Evolutionary conservation across 2,797 vertebrate species (phyloP).

Genomic region (Neopelma chrysocephalum): DNA sequence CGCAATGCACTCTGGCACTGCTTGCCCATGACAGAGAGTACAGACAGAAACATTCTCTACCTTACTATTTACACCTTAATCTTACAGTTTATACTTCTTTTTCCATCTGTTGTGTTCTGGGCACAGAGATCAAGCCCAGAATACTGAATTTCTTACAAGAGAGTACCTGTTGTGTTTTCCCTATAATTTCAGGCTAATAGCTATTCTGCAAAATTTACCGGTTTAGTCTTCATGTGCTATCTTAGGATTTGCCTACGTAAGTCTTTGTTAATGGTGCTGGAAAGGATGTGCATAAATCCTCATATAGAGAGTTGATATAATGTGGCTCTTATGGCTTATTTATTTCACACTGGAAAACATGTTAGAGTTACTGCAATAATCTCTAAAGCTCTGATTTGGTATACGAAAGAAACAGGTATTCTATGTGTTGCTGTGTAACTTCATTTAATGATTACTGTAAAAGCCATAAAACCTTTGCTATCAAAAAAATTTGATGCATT

Average conservation of each 20-base stretch:
- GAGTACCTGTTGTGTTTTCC: background rate
- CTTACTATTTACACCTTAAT: background rate
- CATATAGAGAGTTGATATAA: background rate
- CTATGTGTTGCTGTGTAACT: background rate
- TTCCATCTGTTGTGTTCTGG: background rate
- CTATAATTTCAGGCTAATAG: constrained; percentile 27
- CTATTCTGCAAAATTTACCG: background rate
- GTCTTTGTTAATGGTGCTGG: background rate
- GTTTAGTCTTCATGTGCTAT: background rate
- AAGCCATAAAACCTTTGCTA: background rate
- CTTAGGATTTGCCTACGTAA: constrained; percentile 43
- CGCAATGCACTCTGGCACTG: background rate
- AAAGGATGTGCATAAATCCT: background rate
- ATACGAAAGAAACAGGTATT: constrained; percentile 1
- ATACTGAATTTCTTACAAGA: background rate
- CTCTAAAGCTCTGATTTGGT: background rate
- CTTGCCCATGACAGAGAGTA: background rate
- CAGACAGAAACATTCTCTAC: background rate
- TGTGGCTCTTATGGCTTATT: constrained; percentile 8
- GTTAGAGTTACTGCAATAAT: background rate
- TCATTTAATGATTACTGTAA: background rate
- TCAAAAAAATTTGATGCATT: background rate
- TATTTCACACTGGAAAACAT: constrained; percentile 16
- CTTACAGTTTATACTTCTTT: background rate
- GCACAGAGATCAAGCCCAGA: background rate